Evolutionary conservation across 2,113 vertebrate genomes (phyloP).

Genomic region (Arothron firmamentum): DNA sequence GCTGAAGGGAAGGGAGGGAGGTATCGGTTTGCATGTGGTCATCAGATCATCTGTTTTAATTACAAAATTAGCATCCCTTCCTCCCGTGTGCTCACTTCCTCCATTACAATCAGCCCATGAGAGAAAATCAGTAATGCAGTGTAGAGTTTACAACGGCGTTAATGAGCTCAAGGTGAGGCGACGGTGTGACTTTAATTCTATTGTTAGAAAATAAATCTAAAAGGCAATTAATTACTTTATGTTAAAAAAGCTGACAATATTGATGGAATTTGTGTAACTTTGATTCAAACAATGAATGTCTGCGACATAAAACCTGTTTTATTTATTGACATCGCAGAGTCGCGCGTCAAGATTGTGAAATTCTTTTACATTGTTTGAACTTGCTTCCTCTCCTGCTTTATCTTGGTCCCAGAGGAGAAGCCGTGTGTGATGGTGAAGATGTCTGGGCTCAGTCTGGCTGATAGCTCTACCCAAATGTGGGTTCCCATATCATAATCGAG

Average conservation of each 20-base stretch:
- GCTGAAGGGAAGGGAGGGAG: slow-evolving; percentile 4
- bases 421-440: slow-evolving; percentile 54
- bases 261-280: too few species aligned
- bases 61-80: slow-evolving; percentile 71
- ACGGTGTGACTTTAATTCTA: slow-evolving; percentile 9
- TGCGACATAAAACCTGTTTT: not conserved
- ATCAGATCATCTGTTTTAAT: slow-evolving; percentile 74
- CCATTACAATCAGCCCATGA: slow-evolving; percentile 39
- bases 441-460: slow-evolving; percentile 48
- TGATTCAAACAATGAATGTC: too few species aligned
- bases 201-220: not conserved
- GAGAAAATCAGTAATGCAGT: slow-evolving; percentile 48
- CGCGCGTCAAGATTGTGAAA: slow-evolving; percentile 40
- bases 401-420: slow-evolving; percentile 49
- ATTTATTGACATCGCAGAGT: slow-evolving; percentile 18
- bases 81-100: slow-evolving; percentile 35
- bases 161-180: slow-evolving; percentile 41
- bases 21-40: slow-evolving; percentile 65
- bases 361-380: slow-evolving; percentile 54
- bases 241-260: too few species aligned
- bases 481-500: slow-evolving; percentile 55
- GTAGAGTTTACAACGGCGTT: slow-evolving; percentile 28
- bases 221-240: too few species aligned
- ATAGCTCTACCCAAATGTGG: slow-evolving; percentile 61
- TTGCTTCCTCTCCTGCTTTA: slow-evolving; percentile 35